Conservation (phyloP, 2,797 vertebrate species). For the Crocidura indochinensis region DNA sequence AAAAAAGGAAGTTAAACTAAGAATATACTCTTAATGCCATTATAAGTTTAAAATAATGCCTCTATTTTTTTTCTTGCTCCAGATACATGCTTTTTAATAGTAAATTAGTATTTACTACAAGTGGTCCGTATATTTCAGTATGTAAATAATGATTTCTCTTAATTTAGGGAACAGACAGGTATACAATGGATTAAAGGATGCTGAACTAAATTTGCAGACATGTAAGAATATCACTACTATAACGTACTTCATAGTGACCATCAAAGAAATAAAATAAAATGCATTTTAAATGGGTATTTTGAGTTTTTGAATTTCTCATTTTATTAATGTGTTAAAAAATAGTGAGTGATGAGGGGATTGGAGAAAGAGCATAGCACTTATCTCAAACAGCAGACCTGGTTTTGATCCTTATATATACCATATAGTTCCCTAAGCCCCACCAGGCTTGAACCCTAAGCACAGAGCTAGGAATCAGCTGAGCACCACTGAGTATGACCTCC, state of each 20-base stretch:
- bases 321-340: background rate
- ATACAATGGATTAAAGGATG: background rate
- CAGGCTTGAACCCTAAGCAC: too few relatives aligned
- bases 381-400: too few relatives aligned
- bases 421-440: too few relatives aligned
- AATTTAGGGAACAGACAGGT: background rate
- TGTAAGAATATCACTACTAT: background rate
- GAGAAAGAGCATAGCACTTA: background rate
- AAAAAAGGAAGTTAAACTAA: background rate
- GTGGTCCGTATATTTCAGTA: background rate
- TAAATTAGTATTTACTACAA: conserved; percentile 38
- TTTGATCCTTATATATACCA: too few relatives aligned
- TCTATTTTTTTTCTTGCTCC: conserved; percentile 1
- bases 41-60: conserved; percentile 43
- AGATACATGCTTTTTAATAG: background rate
- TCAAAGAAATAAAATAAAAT: conserved; percentile 52
- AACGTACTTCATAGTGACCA: background rate
- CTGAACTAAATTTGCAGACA: conserved; percentile 20
- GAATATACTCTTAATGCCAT: conserved; percentile 43
- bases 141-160: conserved; percentile 22
- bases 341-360: background rate
- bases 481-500: too few relatives aligned
- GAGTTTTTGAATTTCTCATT: conserved; percentile 25
- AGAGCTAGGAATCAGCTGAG: too few relatives aligned
- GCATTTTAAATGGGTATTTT: background rate